These are phyloP conservation scores for Azemiops feae DNA, from an alignment of 2,113 vertebrate species.

Conservation along the genomic window DNA sequence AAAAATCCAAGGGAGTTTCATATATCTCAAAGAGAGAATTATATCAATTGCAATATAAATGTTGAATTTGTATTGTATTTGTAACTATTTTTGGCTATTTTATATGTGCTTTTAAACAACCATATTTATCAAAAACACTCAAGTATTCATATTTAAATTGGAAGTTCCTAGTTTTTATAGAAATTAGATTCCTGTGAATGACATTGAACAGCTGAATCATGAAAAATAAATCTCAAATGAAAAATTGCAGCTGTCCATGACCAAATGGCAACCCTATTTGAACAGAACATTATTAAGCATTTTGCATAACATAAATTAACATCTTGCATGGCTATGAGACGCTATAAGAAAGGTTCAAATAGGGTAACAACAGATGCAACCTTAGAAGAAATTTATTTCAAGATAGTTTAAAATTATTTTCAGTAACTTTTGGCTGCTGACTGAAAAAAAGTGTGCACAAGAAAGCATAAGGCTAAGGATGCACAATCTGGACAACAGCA, in stretches of 20 bases:
- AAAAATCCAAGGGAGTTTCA: neutral
- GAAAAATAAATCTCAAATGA: neutral
- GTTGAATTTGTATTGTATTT: neutral
- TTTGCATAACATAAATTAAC: neutral
- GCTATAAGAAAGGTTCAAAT: neutral
- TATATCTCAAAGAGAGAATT: neutral
- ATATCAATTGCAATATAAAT: neutral
- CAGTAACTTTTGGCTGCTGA: neutral
- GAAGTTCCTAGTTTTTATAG: too few species aligned
- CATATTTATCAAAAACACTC: neutral
- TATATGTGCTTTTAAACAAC: neutral
- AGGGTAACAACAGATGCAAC: neutral
- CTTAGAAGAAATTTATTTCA: neutral
- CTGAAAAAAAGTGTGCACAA: neutral
- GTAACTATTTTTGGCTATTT: neutral
- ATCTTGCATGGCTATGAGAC: neutral
- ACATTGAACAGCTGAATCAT: neutral
- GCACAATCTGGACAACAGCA: neutral
- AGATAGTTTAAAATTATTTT: neutral
- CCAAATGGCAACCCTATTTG: neutral
- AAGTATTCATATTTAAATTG: neutral
- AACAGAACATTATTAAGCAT: neutral
- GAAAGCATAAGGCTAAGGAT: neutral
- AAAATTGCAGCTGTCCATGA: neutral
- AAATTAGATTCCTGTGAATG: neutral